Percentiles rank a stretch among this genome's conserved stretches.
Evolutionary conservation across 2,888 invertebrate species (phyloP).

Genomic region (Philopedon plagiatum): DNA sequence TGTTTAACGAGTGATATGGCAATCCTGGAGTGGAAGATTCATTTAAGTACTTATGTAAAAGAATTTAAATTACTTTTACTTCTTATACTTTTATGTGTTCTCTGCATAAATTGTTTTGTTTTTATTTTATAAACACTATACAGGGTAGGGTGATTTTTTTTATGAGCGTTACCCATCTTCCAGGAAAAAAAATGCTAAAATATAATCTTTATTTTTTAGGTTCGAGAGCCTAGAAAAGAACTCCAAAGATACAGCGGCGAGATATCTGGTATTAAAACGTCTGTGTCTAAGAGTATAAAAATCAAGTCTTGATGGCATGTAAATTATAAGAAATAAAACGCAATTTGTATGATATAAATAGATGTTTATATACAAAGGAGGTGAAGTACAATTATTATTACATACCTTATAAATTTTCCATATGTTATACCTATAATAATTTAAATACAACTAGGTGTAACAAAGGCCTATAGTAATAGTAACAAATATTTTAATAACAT

Average conservation of each 20-base stretch:
- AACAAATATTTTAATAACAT: constrained; percentile 34
- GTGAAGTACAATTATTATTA: constrained; percentile 37
- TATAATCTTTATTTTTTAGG: constrained; percentile 66
- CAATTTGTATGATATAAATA: constrained; percentile 38
- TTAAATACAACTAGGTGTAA: constrained; percentile 36
- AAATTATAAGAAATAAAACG: neutral
- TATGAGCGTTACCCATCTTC: no score
- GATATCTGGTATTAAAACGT: constrained; percentile 92
- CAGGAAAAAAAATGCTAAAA: constrained; percentile 36
- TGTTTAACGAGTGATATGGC: no score
- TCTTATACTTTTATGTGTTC: no score
- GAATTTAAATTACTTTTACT: no score
- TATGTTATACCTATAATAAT: constrained; percentile 29
- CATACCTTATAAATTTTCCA: constrained; percentile 37
- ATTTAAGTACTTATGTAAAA: no score
- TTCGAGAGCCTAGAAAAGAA: constrained; percentile 87
- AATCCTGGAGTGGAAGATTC: no score
- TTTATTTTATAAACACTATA: no score
- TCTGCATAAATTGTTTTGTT: no score
- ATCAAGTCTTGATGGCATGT: constrained; percentile 72
- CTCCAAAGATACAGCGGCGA: constrained; percentile 90
- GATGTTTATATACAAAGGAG: constrained; percentile 39
- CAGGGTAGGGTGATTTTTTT: no score
- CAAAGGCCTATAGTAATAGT: constrained; percentile 40
- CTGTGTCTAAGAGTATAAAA: constrained; percentile 91